Base-by-base conservation (phyloP, 2,888 invertebrate species). In the Noctua janthe region DNA sequence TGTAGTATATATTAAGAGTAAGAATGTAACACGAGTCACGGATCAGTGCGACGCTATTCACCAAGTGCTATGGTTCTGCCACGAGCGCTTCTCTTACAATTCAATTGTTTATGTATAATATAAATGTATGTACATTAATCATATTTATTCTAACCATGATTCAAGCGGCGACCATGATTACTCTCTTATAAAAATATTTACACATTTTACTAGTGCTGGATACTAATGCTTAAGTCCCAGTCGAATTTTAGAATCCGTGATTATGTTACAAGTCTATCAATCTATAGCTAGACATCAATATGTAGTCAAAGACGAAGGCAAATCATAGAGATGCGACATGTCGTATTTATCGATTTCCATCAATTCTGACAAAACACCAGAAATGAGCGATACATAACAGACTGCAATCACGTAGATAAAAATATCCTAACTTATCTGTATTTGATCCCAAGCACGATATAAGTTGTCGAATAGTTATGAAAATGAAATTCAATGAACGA, bases 401-500 rank as follows among this genome's bases (percentile, higher is more conserved):
- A 83, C 74, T 78, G 85, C 78, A 78, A 85, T 75, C 79, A 80
- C 80, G 76, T 72, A 78, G 81, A 87, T 88, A 88, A 92, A 90
- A 91, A 91, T 92, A 94, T 90, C 92, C 94, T 95, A 94, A 95
- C 95, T 95, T 96, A 96, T 94, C 91, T 92, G 89, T 95, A 96
- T 95, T 97, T 97, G 97, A 94, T 97, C 97, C 97, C 97, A 95
- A 96, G 96, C 96, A 94, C 95, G 95, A 96, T 96, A 96, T 95
- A 95, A 85, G 70, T 94, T 93, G 92, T 91, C 83, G 87, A 86
- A 87, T 88, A 69, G 76, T 82, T 90, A 92, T 90, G 90, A 90
- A 91, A 90, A 90, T 84, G 86, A 92, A 90, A 90, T 86, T 87
- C 87, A 75, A 81, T 88, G 87, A 80, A 86, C 70, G 71, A 85